A percentile compares a stretch with the other conserved stretches of the same genome.
Conservation (phyloP, 2,113 vertebrate genomes). For the Aldabrachelys gigantea region DNA sequence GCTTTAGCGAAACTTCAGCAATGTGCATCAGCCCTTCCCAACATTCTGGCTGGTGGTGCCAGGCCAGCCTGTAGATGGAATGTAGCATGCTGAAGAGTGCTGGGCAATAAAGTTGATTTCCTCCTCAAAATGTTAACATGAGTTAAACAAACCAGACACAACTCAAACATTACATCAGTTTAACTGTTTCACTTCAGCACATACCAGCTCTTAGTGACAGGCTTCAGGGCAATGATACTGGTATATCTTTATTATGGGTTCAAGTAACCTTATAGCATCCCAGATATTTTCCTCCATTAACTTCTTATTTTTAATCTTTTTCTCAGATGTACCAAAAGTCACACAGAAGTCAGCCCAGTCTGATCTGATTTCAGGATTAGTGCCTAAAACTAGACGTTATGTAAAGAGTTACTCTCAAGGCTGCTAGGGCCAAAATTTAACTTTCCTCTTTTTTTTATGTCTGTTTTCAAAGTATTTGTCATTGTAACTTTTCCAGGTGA, state of each 20-base stretch:
- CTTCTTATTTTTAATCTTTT: neutral
- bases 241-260: neutral
- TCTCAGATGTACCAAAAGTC: neutral
- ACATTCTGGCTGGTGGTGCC: neutral
- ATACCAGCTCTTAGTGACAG: neutral
- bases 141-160: neutral
- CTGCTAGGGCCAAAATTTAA: neutral
- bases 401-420: neutral
- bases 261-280: neutral
- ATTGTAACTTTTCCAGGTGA: neutral
- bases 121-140: neutral
- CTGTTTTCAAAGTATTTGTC: neutral
- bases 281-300: neutral
- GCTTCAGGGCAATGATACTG: neutral
- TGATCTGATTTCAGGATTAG: neutral
- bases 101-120: neutral
- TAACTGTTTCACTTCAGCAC: neutral
- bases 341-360: neutral
- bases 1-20: neutral
- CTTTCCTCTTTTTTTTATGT: neutral
- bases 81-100: neutral
- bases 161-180: neutral
- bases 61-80: neutral
- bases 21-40: slow-evolving; percentile 3
- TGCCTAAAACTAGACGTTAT: neutral